phyloP scores from a whole-genome alignment of 2,797 vertebrate species.

The Gambelia wislizenii region DNA sequence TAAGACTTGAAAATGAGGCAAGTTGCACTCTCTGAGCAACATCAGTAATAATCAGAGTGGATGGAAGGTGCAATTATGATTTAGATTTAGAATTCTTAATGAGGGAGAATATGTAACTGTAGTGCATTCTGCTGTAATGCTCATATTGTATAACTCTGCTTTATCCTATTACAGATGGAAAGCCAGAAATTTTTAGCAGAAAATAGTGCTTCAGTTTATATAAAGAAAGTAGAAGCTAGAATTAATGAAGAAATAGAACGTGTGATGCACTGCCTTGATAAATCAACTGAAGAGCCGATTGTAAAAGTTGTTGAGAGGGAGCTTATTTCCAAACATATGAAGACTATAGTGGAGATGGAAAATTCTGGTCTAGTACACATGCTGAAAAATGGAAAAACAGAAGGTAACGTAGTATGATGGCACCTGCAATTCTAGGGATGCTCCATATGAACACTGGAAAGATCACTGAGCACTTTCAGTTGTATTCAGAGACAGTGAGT shows the following conservation, averaged over 20 bases:
- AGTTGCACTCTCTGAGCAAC: too few relatives aligned
- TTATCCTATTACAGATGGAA: constrained; percentile 89
- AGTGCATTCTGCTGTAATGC: neutral
- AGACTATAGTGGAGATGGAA: constrained; percentile 98
- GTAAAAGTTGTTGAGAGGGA: constrained; percentile 97
- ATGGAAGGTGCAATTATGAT: neutral
- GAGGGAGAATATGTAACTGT: neutral
- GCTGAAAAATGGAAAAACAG: constrained; percentile 97
- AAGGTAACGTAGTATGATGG: constrained; percentile 81
- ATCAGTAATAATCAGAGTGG: neutral
- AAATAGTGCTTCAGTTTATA: constrained; percentile 98
- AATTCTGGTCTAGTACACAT: constrained; percentile 97
- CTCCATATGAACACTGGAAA: neutral
- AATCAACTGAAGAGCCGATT: constrained; percentile 96
- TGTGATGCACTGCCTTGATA: constrained; percentile 98
- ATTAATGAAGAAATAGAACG: constrained; percentile 99
- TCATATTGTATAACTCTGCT: neutral
- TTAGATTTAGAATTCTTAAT: constrained; percentile 11
- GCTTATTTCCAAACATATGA: constrained; percentile 98
- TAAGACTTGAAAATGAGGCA: neutral
- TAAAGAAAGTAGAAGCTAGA: constrained; percentile 98
- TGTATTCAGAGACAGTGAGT: neutral
- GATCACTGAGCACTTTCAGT: neutral
- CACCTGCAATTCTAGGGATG: neutral
- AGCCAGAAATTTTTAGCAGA: constrained; percentile 98